These are phyloP conservation scores for Sinosuthora webbiana DNA, from an alignment of 2,113 vertebrate genomes.

Conservation along the genomic window DNA sequence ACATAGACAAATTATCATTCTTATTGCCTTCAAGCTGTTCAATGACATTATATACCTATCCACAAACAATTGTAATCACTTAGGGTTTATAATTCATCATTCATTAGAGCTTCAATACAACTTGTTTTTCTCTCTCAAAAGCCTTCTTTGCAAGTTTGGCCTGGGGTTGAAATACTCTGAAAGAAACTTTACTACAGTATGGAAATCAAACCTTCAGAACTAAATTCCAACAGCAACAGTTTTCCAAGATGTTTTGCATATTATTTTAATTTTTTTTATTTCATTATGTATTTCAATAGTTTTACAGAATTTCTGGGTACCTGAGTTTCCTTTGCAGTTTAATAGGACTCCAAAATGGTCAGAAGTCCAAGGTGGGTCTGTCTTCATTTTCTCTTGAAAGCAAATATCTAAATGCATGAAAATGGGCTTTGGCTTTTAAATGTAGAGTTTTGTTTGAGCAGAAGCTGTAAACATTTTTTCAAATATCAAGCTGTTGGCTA, in stretches of 20 bases:
- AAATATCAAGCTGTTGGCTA: neutral
- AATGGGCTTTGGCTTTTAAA: neutral
- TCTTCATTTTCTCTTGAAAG: neutral
- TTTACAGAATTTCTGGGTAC: neutral
- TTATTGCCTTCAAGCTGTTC: conserved; percentile 34
- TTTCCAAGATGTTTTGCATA: neutral
- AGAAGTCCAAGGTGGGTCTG: neutral
- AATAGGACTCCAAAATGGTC: neutral
- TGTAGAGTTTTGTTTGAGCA: neutral
- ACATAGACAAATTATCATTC: neutral
- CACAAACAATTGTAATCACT: neutral
- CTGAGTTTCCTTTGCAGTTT: neutral
- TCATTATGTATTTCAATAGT: neutral
- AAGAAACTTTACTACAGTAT: neutral
- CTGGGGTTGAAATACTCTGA: neutral
- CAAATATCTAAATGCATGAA: neutral
- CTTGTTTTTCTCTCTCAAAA: neutral
- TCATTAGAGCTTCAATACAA: neutral
- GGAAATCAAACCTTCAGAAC: neutral
- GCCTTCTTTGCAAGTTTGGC: neutral
- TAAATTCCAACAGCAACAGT: neutral
- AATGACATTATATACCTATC: neutral
- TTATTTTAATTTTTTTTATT: neutral
- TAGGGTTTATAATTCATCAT: neutral
- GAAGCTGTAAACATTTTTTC: neutral